Evolutionary conservation across 2,888 invertebrate genomes (phyloP).

Genomic region (Camponotus fellah): DNA sequence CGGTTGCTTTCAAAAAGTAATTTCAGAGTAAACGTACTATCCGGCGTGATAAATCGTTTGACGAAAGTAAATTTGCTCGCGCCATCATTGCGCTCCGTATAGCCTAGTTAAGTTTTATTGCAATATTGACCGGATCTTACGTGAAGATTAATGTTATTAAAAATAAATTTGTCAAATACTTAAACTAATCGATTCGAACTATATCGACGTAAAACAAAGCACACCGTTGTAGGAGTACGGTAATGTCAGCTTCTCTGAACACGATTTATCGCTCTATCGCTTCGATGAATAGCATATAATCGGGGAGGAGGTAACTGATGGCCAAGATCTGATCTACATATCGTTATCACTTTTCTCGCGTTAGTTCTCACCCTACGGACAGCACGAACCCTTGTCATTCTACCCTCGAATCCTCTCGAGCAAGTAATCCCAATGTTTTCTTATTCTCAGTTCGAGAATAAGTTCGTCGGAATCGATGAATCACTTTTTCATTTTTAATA

Average conservation of each 20-base stretch:
- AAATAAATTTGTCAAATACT: slow-evolving; percentile 39
- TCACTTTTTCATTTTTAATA: not conserved
- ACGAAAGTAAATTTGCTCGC: slow-evolving; percentile 37
- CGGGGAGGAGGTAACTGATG: slow-evolving; percentile 19
- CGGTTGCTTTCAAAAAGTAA: slow-evolving; percentile 50
- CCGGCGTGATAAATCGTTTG: slow-evolving; percentile 40
- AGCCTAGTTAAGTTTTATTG: slow-evolving; percentile 26
- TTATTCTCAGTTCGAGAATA: slow-evolving; percentile 8
- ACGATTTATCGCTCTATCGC: slow-evolving; percentile 33
- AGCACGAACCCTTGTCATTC: slow-evolving; percentile 35
- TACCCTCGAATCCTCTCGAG: slow-evolving; percentile 22
- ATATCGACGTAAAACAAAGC: slow-evolving; percentile 9
- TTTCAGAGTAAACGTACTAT: slow-evolving; percentile 41
- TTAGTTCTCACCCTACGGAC: slow-evolving; percentile 22
- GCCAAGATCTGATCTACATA: slow-evolving; percentile 37
- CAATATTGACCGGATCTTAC: slow-evolving; percentile 16
- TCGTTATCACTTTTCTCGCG: slow-evolving; percentile 47
- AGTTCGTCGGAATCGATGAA: not conserved
- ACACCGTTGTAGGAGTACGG: not conserved
- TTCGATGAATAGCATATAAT: slow-evolving; percentile 41
- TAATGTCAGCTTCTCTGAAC: slow-evolving; percentile 11
- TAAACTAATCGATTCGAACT: not conserved
- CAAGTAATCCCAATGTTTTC: slow-evolving; percentile 41
- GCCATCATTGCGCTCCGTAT: slow-evolving; percentile 4
- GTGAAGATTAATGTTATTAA: slow-evolving; percentile 1